phyloP scores from a whole-genome alignment of 2,888 invertebrate genomes.

The Dolomedes plantarius region DNA sequence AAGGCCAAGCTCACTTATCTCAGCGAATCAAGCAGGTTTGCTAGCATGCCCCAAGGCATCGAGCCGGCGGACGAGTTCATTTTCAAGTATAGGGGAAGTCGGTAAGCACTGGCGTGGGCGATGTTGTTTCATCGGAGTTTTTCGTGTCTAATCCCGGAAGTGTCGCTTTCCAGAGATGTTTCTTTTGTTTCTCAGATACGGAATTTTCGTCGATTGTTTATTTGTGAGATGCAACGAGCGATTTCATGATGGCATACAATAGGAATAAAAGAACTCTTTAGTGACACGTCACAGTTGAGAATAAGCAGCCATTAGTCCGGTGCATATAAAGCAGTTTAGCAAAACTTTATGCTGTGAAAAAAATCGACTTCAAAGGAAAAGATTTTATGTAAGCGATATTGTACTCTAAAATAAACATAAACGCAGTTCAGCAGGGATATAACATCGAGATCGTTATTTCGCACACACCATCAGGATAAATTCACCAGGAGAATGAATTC shows the following conservation, averaged over 20 bases:
- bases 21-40: background rate
- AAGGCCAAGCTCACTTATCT: background rate
- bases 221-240: background rate
- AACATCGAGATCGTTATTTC: no score
- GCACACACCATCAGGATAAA: no score
- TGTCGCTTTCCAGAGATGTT: background rate
- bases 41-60: background rate
- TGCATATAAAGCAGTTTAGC: no score
- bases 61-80: background rate
- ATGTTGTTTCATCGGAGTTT: background rate
- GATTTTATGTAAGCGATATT: no score
- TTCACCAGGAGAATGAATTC: no score
- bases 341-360: no score
- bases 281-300: background rate
- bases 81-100: background rate
- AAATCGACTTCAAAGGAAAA: no score
- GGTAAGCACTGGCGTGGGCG: background rate
- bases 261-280: background rate
- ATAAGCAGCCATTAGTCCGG: background rate
- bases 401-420: no score
- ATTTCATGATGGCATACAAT: conserved; percentile 10
- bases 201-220: background rate
- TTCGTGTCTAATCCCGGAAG: conserved; percentile 4
- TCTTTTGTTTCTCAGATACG: background rate
- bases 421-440: no score